phyloP scores from a whole-genome alignment of 2,888 invertebrate genomes.

The Conistra vaccinii region DNA sequence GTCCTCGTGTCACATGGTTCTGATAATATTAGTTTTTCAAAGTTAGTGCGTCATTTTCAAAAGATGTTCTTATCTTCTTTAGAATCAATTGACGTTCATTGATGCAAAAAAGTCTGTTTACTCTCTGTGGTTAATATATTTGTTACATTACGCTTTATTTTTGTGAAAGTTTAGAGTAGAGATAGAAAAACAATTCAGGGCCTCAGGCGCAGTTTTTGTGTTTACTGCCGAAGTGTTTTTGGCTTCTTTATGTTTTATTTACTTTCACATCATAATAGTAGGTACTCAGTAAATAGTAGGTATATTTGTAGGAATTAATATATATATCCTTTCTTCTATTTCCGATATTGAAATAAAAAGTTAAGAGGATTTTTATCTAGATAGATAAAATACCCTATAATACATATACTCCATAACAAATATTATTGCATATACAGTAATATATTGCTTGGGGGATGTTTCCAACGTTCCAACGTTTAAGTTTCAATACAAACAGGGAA shows the following conservation, averaged over 20 bases:
- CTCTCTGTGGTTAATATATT: constrained; percentile 17
- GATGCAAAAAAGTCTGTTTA: not conserved
- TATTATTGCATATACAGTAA: not conserved
- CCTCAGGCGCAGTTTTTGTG: constrained; percentile 42
- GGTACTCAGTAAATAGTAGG: not conserved
- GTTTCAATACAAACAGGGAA: constrained; percentile 4
- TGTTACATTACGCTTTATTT: constrained; percentile 52
- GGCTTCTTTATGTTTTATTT: constrained; percentile 28
- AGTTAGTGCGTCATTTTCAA: not conserved
- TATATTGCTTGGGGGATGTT: not conserved
- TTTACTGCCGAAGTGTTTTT: constrained; percentile 30
- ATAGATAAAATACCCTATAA: no score
- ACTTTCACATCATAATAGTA: constrained; percentile 58
- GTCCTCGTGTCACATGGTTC: not conserved
- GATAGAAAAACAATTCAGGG: constrained; percentile 59
- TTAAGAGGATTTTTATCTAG: no score
- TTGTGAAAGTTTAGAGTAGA: constrained; percentile 65
- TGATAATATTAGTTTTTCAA: not conserved
- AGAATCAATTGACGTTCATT: constrained; percentile 4
- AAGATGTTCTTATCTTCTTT: not conserved
- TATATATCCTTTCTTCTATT: not conserved
- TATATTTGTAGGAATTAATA: not conserved
- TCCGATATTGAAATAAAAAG: not conserved
- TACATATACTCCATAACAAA: not conserved
- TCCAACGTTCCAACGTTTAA: not conserved